These are phyloP conservation scores for Daubentonia madagascariensis DNA, from an alignment of 2,113 vertebrate species.

Conservation along the genomic window DNA sequence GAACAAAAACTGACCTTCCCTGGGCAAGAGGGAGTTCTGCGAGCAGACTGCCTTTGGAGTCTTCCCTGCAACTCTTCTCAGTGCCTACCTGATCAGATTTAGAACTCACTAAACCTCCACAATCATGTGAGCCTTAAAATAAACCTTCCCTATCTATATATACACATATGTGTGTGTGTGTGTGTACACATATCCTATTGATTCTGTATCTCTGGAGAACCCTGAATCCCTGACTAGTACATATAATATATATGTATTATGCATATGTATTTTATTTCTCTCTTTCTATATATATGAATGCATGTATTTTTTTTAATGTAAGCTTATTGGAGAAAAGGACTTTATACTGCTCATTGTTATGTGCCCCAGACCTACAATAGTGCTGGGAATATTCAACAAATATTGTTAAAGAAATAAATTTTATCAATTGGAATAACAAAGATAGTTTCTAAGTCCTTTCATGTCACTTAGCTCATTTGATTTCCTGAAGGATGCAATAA, in stretches of 20 bases:
- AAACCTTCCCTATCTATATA: not conserved
- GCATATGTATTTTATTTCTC: not conserved
- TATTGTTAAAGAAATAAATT: not conserved
- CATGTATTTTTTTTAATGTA: not conserved
- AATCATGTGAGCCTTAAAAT: not conserved
- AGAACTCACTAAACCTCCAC: not conserved
- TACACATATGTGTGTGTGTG: not conserved
- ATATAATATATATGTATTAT: not conserved
- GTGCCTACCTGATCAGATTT: not conserved
- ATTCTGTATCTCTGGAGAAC: not conserved
- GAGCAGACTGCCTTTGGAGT: not conserved
- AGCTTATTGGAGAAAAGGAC: not conserved
- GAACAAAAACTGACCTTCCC: not conserved
- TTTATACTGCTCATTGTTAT: not conserved
- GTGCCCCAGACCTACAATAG: not conserved
- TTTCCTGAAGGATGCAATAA: not conserved
- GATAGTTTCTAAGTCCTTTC: not conserved
- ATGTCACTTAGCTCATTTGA: not conserved
- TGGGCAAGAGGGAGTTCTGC: not conserved
- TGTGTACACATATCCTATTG: not conserved
- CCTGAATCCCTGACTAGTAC: not conserved
- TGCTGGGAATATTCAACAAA: not conserved
- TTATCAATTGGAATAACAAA: not conserved
- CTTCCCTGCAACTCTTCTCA: not conserved
- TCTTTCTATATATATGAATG: not conserved